Evolutionary conservation across 2,797 vertebrate species (phyloP), one percentile per base, ranked within the genome.

Genomic region (Gymnoscopelus microlampas): DNA sequence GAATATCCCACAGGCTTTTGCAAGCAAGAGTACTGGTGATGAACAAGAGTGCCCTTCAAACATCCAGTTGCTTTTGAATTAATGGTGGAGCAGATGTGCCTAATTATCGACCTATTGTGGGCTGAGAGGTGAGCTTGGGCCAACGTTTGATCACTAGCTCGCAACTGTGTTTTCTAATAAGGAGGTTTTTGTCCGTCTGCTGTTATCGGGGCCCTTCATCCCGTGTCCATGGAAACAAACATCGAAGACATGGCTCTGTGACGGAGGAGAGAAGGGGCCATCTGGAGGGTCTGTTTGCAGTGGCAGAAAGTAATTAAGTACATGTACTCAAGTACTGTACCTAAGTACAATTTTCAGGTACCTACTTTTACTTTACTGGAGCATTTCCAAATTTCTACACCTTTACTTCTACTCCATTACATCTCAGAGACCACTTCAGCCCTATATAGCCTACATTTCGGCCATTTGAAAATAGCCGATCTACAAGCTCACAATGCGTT

Each of bases 161-260:
- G 73, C 84, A 23, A 63, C 70, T 47, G 83, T 19, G 82, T 73
- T 77, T 19, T 90, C 88, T 85, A 85, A 91, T 83, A 75, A 79
- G 78, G 68, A 79, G 78, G 67, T 85, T 85, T 89, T 93, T 93
- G 86, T 92, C 82, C 77, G 71, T 6, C 56, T 56, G 83, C 87
- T 90, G 90, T 94, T 92, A 92, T 94, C 91, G 78, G 1, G 82
- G 82, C 82, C 85, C 91, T 94, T 91, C 82, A 93, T 85, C 84
- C 63, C 11, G 88, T 89, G 39, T 35, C 90, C 86, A 92, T 93
- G 85, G 90, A 64, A 91, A 94, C 91, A 1, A 19, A 53, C 70
- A 72, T 76, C 70, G 81, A 78, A 84, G 79, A 79, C 60, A 64
- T 69, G 11, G 23, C 24, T 82, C 9, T 1, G 56, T 59, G 77